These are phyloP conservation scores for Tolypeutes matacus DNA, from an alignment of 2,797 vertebrate genomes.

Conservation along the genomic window DNA sequence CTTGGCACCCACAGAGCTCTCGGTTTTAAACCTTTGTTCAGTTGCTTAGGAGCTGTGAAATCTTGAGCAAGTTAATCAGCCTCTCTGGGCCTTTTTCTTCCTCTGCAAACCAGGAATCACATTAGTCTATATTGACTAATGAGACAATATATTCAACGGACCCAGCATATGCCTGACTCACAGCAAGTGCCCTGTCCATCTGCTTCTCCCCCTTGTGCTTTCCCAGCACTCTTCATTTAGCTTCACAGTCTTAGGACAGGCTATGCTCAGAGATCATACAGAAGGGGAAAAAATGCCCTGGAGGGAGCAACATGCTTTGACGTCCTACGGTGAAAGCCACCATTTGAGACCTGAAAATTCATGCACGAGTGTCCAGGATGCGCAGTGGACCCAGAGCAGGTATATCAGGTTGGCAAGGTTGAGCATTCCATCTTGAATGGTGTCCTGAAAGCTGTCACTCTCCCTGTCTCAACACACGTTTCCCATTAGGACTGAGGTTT, in stretches of 20 bases:
- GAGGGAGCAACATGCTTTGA: background rate
- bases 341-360: background rate
- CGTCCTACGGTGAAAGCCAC: background rate
- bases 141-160: background rate
- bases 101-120: background rate
- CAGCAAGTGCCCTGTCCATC: background rate
- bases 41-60: background rate
- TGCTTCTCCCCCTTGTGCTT: background rate
- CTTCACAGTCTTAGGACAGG: background rate
- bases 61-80: background rate
- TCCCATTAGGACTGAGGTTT: background rate
- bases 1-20: background rate
- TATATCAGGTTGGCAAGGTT: background rate
- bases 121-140: too few relatives aligned
- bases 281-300: background rate
- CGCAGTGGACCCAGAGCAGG: background rate
- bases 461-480: background rate
- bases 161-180: accelerated
- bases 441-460: background rate
- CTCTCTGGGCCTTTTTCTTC: background rate
- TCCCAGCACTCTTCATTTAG: accelerated
- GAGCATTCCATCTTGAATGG: background rate
- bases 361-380: accelerated
- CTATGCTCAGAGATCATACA: background rate
- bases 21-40: background rate